Percentiles rank a stretch among this genome's conserved stretches.
phyloP scores from a whole-genome alignment of 2,888 invertebrate species.

The Eurytoma californica region DNA sequence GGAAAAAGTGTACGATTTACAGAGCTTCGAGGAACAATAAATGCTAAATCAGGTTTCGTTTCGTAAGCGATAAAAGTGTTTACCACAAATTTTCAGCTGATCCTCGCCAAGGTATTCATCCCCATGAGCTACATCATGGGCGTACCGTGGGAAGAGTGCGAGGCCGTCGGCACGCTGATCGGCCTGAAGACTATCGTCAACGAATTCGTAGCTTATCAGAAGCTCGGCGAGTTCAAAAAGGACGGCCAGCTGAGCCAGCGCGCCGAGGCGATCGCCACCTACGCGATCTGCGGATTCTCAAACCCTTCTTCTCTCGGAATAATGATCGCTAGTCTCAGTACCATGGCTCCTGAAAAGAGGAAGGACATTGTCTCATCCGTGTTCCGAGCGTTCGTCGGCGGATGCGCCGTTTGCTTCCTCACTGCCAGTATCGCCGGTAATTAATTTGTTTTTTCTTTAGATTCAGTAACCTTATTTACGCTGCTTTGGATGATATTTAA shows the following conservation, averaged over 20 bases:
- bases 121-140: conserved; percentile 94
- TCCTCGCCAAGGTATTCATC: conserved; percentile 91
- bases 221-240: conserved; percentile 81
- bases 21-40: too few relatives aligned
- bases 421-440: conserved; percentile 92
- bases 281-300: conserved; percentile 92
- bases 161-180: conserved; percentile 86
- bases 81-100: conserved; percentile 75
- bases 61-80: too few relatives aligned
- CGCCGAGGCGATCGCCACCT: conserved; percentile 89
- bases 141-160: conserved; percentile 84
- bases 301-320: conserved; percentile 92
- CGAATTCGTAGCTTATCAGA: conserved; percentile 92
- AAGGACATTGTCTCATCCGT: conserved; percentile 82
- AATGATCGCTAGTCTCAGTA: conserved; percentile 85
- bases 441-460: too few relatives aligned
- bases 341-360: conserved; percentile 85
- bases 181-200: conserved; percentile 93
- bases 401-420: conserved; percentile 88
- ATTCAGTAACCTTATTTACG: too few relatives aligned
- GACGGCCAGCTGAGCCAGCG: conserved; percentile 78
- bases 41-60: too few relatives aligned
- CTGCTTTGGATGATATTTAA: too few relatives aligned
- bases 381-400: conserved; percentile 86
- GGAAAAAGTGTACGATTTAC: too few relatives aligned